Conservation (phyloP, 2,113 vertebrate genomes). For the Quiscalus mexicanus region DNA sequence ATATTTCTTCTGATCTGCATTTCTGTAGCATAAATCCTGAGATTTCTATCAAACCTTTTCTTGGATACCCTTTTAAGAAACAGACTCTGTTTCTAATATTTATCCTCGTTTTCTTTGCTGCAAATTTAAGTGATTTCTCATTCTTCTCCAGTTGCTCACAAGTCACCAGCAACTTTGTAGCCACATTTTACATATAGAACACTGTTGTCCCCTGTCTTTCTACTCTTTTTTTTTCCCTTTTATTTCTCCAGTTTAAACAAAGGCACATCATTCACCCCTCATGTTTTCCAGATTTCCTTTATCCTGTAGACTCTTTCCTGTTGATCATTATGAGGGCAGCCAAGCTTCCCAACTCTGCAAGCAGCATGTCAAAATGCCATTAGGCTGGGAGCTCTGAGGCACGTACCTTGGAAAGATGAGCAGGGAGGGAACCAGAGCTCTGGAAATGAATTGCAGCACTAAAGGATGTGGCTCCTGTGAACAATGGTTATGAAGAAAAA, state of each 20-base stretch:
- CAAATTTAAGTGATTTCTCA: neutral
- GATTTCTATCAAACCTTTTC: neutral
- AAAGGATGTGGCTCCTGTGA: neutral
- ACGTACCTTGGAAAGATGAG: slow-evolving; percentile 10
- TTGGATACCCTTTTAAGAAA: neutral
- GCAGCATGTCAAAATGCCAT: neutral
- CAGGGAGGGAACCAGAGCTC: neutral
- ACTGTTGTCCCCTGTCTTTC: neutral
- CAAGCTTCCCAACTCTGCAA: neutral
- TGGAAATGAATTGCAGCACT: neutral
- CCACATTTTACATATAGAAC: neutral
- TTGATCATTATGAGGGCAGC: neutral
- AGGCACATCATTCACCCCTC: neutral
- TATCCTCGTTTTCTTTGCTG: neutral
- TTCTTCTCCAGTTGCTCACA: neutral
- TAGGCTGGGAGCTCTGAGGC: neutral
- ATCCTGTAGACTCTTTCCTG: neutral
- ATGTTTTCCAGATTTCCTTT: slow-evolving; percentile 23
- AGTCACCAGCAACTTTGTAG: neutral
- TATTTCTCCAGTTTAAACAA: neutral
- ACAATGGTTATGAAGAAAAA: neutral
- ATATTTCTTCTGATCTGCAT: neutral
- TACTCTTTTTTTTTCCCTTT: neutral
- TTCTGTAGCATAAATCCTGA: neutral
- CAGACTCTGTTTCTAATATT: neutral